A percentile compares a stretch with the other conserved stretches of the same genome.
phyloP scores from a whole-genome alignment of 2,888 invertebrate genomes.

The Lasiommata megera region DNA sequence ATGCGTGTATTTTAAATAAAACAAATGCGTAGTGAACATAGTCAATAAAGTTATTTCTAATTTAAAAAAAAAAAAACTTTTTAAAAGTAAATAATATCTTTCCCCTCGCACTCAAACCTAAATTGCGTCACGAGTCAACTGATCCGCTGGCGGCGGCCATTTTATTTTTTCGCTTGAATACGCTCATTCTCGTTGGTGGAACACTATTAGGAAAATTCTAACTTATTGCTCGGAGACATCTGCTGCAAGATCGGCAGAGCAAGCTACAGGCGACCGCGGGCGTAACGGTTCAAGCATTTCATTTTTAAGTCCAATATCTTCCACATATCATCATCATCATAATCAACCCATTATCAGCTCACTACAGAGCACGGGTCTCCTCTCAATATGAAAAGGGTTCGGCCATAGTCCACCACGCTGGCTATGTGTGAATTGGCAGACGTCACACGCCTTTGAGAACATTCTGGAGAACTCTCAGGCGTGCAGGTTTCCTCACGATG shows the following conservation, averaged over 20 bases:
- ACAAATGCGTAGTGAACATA: not conserved
- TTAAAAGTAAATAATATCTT: not conserved
- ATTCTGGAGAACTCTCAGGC: too few species aligned
- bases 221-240: conserved; percentile 64
- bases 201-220: conserved; percentile 71
- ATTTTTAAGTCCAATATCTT: too few species aligned
- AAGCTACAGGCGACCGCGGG: conserved; percentile 28
- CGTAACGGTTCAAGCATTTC: too few species aligned
- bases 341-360: too few species aligned
- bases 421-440: too few species aligned
- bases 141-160: conserved; percentile 28
- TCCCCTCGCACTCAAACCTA: conserved; percentile 10
- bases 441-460: too few species aligned
- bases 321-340: too few species aligned
- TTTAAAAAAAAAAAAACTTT: not conserved
- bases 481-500: too few species aligned
- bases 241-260: conserved; percentile 43
- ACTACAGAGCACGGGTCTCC: too few species aligned
- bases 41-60: too few species aligned
- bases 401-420: too few species aligned
- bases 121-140: conserved; percentile 27
- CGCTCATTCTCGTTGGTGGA: conserved; percentile 21
- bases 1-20: not conserved
- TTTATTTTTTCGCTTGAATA: conserved; percentile 30
- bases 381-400: too few species aligned